A percentile compares a stretch with the other conserved stretches of the same genome.
phyloP scores from a whole-genome alignment of 2,888 invertebrate genomes.

The Osmoderma eremita region DNA sequence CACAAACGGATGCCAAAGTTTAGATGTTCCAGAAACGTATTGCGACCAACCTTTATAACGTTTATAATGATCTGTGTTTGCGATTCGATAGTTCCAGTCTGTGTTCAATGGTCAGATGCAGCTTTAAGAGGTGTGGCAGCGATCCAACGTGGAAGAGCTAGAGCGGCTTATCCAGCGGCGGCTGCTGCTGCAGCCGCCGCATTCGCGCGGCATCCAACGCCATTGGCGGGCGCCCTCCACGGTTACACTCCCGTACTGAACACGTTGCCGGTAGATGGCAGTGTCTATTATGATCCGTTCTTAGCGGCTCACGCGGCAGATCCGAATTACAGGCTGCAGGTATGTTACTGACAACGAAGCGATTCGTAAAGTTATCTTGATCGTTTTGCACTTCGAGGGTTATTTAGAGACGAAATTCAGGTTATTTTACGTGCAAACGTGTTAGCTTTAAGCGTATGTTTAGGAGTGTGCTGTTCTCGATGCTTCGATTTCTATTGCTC shows the following conservation, averaged over 20 bases:
- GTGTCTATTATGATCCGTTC: slow-evolving; percentile 97
- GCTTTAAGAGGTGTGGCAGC: slow-evolving; percentile 86
- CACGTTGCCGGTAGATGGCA: slow-evolving; percentile 67
- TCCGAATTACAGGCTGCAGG: slow-evolving; percentile 92
- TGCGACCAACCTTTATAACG: slow-evolving; percentile 40
- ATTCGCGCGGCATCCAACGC: slow-evolving; percentile 73
- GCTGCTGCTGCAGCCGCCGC: slow-evolving; percentile 80
- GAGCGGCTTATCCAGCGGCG: slow-evolving; percentile 74
- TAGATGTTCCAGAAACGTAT: slow-evolving; percentile 56
- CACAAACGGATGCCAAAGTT: slow-evolving; percentile 55
- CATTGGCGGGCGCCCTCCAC: slow-evolving; percentile 80
- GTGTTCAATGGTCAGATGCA: slow-evolving; percentile 92
- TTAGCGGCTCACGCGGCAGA: slow-evolving; percentile 89
- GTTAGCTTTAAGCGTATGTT: too few species aligned
- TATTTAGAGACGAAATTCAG: neutral
- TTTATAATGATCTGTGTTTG: slow-evolving; percentile 18
- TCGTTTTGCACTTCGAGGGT: slow-evolving; percentile 25
- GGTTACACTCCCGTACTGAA: slow-evolving; percentile 79
- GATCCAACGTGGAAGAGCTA: slow-evolving; percentile 80
- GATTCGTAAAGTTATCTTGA: neutral
- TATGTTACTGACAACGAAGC: slow-evolving; percentile 63
- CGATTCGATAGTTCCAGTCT: slow-evolving; percentile 75
- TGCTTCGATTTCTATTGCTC: too few species aligned
- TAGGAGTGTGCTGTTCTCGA: too few species aligned
- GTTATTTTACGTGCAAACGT: neutral